Percentiles rank a stretch among this genome's conserved stretches.
Evolutionary conservation across 2,888 invertebrate genomes (phyloP).

Genomic region (Ceraclea dissimilis): DNA sequence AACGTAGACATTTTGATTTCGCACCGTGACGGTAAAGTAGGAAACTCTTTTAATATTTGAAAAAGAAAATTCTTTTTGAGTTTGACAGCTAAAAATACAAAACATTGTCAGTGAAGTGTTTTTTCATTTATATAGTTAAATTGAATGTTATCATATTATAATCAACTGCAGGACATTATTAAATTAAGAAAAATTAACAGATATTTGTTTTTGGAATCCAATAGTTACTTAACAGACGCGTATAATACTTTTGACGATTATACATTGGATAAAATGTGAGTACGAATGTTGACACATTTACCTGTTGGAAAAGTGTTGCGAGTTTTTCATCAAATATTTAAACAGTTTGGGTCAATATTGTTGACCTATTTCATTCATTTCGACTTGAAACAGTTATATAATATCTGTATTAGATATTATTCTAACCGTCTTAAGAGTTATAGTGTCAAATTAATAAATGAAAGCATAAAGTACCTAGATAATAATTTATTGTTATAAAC

Average conservation of each 20-base stretch:
- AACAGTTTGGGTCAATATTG: too few species aligned
- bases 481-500: too few species aligned
- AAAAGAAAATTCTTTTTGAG: not conserved
- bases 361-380: too few species aligned
- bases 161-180: not conserved
- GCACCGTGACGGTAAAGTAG: too few species aligned
- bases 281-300: not conserved
- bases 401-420: too few species aligned
- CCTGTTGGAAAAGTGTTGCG: not conserved
- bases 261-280: slow-evolving; percentile 5
- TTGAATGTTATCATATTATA: not conserved
- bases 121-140: not conserved
- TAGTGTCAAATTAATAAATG: too few species aligned
- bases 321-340: too few species aligned
- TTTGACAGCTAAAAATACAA: not conserved
- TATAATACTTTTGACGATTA: slow-evolving; percentile 9
- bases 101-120: not conserved
- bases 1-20: too few species aligned
- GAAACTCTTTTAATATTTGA: not conserved
- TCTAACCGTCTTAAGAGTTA: too few species aligned
- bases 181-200: slow-evolving; percentile 13
- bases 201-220: slow-evolving; percentile 11
- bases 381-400: too few species aligned
- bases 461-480: too few species aligned
- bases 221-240: slow-evolving; percentile 12